phyloP scores from a whole-genome alignment of 2,888 invertebrate genomes.

The Onchidella celtica region DNA sequence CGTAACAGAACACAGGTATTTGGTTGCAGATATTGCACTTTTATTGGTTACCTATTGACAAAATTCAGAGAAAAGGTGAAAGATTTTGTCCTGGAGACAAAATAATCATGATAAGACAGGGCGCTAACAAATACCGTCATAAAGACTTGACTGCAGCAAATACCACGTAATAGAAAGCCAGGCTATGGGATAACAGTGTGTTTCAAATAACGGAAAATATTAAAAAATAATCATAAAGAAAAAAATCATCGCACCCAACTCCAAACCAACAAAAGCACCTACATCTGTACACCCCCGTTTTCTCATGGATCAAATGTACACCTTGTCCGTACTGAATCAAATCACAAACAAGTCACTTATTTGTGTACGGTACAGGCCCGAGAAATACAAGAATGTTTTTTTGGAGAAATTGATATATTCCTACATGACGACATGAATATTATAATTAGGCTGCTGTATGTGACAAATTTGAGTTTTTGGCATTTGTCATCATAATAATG shows the following conservation, averaged over 20 bases:
- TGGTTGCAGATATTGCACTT: slow-evolving; percentile 31
- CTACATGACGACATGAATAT: not conserved
- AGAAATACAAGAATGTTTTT: no score
- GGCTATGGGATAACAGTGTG: not conserved
- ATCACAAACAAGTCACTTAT: not conserved
- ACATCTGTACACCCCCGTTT: not conserved
- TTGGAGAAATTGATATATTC: not conserved
- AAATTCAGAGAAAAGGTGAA: slow-evolving; percentile 15
- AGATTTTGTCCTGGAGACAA: not conserved
- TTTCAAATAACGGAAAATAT: not conserved
- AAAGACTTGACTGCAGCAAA: not conserved
- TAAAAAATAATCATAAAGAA: not conserved
- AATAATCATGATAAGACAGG: not conserved
- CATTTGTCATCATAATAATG: not conserved
- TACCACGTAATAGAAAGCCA: slow-evolving; percentile 2
- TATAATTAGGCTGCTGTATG: not conserved
- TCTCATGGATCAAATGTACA: not conserved
- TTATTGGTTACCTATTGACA: slow-evolving; percentile 28
- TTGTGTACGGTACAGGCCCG: no score
- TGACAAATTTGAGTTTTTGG: not conserved
- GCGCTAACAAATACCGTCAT: not conserved
- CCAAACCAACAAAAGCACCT: not conserved
- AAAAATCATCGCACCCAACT: not conserved
- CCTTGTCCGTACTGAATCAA: not conserved
- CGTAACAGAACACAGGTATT: not conserved